Conservation (phyloP, 2,888 invertebrate species). For the Drosophila bunnanda region DNA sequence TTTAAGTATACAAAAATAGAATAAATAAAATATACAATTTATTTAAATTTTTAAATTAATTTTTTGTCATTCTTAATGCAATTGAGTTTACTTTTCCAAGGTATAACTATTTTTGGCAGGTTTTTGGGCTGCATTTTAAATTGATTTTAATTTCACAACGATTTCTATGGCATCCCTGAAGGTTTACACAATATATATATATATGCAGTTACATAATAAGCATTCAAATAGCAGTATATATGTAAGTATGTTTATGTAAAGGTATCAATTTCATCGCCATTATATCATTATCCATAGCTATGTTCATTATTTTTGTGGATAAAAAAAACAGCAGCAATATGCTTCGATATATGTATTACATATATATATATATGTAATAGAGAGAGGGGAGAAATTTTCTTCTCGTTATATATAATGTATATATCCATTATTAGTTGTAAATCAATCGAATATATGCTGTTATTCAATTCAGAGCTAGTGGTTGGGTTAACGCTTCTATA, state of each 20-base stretch:
- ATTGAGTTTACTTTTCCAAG: not conserved
- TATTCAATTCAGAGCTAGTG: slow-evolving; percentile 41
- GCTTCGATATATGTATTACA: slow-evolving; percentile 19
- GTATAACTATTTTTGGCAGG: not conserved
- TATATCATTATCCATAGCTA: slow-evolving; percentile 30
- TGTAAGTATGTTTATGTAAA: slow-evolving; percentile 15
- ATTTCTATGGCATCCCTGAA: slow-evolving; percentile 1
- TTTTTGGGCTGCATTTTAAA: too few relatives aligned
- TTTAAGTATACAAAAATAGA: too few relatives aligned
- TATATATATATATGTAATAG: not conserved
- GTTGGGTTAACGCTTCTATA: slow-evolving; percentile 29
- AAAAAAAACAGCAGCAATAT: slow-evolving; percentile 38
- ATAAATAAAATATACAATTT: too few relatives aligned
- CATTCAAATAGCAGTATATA: slow-evolving; percentile 21
- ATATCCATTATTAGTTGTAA: slow-evolving; percentile 31
- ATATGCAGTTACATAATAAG: slow-evolving; percentile 18
- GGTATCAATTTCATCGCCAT: slow-evolving; percentile 29
- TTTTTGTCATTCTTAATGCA: not conserved
- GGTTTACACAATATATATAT: not conserved
- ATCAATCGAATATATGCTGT: slow-evolving; percentile 32
- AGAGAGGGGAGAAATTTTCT: not conserved
- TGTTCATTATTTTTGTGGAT: slow-evolving; percentile 11
- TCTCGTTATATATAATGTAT: slow-evolving; percentile 3
- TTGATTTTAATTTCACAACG: not conserved
- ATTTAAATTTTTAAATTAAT: too few relatives aligned